A percentile compares a stretch with the other conserved stretches of the same genome.
Evolutionary conservation across 2,113 vertebrate genomes (phyloP).

Genomic region (Nansenia antarctica): DNA sequence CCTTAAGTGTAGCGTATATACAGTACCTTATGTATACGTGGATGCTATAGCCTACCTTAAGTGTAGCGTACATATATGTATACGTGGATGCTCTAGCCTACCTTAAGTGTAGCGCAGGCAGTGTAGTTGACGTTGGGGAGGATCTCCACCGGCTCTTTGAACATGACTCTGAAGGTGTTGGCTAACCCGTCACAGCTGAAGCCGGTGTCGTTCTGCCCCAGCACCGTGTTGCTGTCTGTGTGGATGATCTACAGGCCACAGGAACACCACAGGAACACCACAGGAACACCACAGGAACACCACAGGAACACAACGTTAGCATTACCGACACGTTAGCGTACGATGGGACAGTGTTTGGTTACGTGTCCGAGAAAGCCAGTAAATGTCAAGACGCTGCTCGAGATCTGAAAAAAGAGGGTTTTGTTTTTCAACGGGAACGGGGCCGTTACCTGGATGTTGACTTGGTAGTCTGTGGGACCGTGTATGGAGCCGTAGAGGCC

Average conservation of each 20-base stretch:
- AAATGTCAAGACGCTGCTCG: too few species aligned
- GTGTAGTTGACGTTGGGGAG: conserved; percentile 96
- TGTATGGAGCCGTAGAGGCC: conserved; percentile 95
- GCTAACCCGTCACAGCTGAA: conserved; percentile 96
- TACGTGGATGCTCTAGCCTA: conserved; percentile 39
- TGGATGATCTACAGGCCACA: conserved; percentile 86
- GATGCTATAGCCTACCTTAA: too few species aligned
- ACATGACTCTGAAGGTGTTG: conserved; percentile 97
- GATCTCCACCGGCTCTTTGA: conserved; percentile 96
- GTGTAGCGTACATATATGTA: not conserved
- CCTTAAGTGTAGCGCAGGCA: conserved; percentile 95
- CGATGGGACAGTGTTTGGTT: too few species aligned
- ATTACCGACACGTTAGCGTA: too few species aligned
- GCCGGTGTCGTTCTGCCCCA: conserved; percentile 96
- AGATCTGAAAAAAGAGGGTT: not conserved
- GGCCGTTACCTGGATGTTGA: conserved; percentile 89
- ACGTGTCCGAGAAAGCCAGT: too few species aligned
- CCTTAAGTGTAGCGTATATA: too few species aligned
- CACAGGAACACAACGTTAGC: too few species aligned
- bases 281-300: too few species aligned
- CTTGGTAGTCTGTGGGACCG: conserved; percentile 94
- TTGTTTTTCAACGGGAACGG: not conserved
- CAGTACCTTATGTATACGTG: too few species aligned
- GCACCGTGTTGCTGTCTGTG: conserved; percentile 94
- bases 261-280: not conserved